Percentiles rank a stretch among this genome's conserved stretches.
phyloP scores from a whole-genome alignment of 2,113 vertebrate genomes.

The Nipponia nippon region DNA sequence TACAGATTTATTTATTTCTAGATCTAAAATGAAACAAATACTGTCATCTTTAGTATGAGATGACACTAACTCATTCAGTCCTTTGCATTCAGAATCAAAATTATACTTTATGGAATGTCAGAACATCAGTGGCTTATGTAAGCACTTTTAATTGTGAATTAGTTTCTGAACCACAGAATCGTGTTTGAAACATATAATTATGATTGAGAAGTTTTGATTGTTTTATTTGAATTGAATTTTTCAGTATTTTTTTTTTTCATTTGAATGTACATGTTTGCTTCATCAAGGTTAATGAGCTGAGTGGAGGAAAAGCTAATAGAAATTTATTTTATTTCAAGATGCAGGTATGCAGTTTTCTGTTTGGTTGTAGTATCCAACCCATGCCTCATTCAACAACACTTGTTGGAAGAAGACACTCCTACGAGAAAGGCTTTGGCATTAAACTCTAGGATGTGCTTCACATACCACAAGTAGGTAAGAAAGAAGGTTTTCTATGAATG shows the following conservation, averaged over 20 bases:
- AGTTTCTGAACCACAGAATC: not conserved
- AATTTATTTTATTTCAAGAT: not conserved
- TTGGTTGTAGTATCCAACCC: not conserved
- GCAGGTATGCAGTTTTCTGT: not conserved
- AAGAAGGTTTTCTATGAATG: fast-evolving
- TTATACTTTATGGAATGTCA: not conserved
- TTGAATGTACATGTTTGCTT: not conserved
- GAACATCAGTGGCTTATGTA: not conserved
- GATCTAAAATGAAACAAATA: not conserved
- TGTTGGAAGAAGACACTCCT: not conserved
- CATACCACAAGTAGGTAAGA: not conserved
- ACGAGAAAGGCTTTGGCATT: not conserved
- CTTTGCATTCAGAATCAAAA: not conserved
- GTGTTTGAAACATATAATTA: not conserved
- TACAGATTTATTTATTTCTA: not conserved
- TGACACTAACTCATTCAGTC: not conserved
- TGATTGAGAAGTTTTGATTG: not conserved
- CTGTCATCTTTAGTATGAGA: not conserved
- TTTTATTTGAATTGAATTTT: not conserved
- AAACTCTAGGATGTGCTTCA: not conserved
- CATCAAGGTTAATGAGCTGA: not conserved
- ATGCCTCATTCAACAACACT: not conserved
- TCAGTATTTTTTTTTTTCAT: not conserved
- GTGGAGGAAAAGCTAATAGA: not conserved
- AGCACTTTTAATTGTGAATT: not conserved